Percentiles rank a stretch among this genome's conserved stretches.
Evolutionary conservation across 2,888 invertebrate species (phyloP).

Genomic region (Arctia plantaginis): DNA sequence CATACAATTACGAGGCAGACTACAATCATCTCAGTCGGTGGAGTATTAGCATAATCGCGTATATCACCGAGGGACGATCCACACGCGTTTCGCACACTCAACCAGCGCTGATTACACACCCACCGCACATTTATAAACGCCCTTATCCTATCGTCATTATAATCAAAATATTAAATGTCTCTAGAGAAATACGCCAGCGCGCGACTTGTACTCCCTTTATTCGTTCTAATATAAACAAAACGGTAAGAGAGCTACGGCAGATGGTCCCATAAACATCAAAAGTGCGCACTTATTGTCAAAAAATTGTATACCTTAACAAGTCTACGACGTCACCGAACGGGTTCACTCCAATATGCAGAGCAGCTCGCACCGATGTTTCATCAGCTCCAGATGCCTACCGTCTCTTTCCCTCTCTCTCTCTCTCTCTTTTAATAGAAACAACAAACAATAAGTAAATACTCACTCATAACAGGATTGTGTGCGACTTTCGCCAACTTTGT

Average conservation of each 20-base stretch:
- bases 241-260: not conserved
- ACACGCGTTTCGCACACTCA: not conserved
- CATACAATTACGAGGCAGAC: not conserved
- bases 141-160: conserved; percentile 10
- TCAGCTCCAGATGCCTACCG: conserved; percentile 16
- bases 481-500: conserved; percentile 34
- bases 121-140: conserved; percentile 11
- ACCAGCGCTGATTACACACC: not conserved
- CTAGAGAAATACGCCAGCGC: not conserved
- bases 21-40: conserved; percentile 10
- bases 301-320: conserved; percentile 13
- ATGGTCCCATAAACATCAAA: conserved; percentile 3
- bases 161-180: conserved; percentile 16
- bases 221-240: not conserved
- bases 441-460: conserved; percentile 47
- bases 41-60: conserved; percentile 23
- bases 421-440: conserved; percentile 24
- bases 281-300: not conserved
- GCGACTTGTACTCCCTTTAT: not conserved
- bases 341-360: conserved; percentile 4
- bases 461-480: conserved; percentile 22
- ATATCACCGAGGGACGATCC: conserved; percentile 13
- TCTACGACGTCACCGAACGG: conserved; percentile 2
- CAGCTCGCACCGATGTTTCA: not conserved
- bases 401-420: conserved; percentile 5